phyloP scores from a whole-genome alignment of 2,113 vertebrate genomes.

The Lagenorhynchus albirostris region DNA sequence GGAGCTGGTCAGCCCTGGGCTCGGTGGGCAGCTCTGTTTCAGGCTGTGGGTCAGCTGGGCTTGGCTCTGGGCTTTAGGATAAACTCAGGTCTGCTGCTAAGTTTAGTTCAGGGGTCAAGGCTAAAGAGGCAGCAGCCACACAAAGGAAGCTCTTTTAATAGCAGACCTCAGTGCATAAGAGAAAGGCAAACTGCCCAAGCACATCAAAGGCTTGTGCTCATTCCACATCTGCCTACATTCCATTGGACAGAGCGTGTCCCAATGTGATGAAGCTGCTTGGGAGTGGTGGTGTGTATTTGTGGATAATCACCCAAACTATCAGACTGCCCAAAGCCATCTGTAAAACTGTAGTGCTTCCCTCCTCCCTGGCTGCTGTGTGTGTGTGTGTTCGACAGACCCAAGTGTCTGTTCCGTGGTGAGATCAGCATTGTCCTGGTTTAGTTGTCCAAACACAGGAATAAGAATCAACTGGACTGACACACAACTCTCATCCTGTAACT shows the following conservation, averaged over 20 bases:
- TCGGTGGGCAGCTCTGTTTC: not conserved
- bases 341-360: not conserved
- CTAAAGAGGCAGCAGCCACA: not conserved
- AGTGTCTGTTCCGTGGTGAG: not conserved
- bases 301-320: not conserved
- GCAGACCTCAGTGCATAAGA: too few relatives aligned
- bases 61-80: not conserved
- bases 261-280: not conserved
- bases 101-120: not conserved
- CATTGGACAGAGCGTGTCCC: not conserved
- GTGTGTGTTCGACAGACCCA: not conserved
- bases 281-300: not conserved
- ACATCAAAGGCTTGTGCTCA: not conserved
- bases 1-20: not conserved
- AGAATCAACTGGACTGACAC: not conserved
- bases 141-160: too few relatives aligned
- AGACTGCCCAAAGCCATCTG: not conserved
- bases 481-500: not conserved
- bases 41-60: not conserved
- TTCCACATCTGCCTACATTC: not conserved
- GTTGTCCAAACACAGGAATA: not conserved
- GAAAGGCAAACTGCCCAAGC: not conserved
- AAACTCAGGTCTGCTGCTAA: fast-evolving
- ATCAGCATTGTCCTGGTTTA: not conserved
- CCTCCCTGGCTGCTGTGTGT: not conserved